phyloP scores from a whole-genome alignment of 2,113 vertebrate species.

The Spheniscus mendiculus region DNA sequence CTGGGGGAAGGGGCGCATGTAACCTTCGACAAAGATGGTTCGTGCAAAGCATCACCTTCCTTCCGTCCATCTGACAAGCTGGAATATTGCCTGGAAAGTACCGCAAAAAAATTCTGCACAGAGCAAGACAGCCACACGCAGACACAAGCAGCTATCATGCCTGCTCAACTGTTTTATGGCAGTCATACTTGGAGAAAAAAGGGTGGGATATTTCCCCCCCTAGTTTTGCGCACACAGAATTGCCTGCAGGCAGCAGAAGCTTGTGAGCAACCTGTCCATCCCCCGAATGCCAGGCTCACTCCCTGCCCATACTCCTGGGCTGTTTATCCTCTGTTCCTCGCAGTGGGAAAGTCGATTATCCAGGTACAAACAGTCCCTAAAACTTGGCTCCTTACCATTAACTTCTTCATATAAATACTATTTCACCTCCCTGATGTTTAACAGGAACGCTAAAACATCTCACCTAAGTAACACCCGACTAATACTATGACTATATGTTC shows the following conservation, averaged over 20 bases:
- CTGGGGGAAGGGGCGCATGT: not conserved
- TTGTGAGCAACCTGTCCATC: not conserved
- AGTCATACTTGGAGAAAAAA: not conserved
- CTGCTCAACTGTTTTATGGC: not conserved
- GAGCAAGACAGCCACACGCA: not conserved
- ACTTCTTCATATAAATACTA: not conserved
- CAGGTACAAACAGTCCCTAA: not conserved
- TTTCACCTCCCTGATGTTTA: not conserved
- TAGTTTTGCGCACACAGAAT: not conserved
- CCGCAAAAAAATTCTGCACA: not conserved
- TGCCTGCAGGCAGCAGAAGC: not conserved
- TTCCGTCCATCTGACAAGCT: not conserved
- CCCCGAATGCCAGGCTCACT: accelerated
- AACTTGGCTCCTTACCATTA: not conserved
- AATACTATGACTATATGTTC: not conserved
- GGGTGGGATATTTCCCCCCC: too few relatives aligned
- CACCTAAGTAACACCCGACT: not conserved
- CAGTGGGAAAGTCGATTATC: not conserved
- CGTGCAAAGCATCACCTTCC: not conserved
- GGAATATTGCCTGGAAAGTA: not conserved
- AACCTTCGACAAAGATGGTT: accelerated
- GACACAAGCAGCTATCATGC: not conserved
- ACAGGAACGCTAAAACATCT: not conserved
- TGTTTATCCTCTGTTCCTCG: not conserved
- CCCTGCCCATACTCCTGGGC: not conserved